A percentile compares a stretch with the other conserved stretches of the same genome.
Evolutionary conservation across 2,113 vertebrate genomes (phyloP).

Genomic region (Cyprinodon brontotheroides): DNA sequence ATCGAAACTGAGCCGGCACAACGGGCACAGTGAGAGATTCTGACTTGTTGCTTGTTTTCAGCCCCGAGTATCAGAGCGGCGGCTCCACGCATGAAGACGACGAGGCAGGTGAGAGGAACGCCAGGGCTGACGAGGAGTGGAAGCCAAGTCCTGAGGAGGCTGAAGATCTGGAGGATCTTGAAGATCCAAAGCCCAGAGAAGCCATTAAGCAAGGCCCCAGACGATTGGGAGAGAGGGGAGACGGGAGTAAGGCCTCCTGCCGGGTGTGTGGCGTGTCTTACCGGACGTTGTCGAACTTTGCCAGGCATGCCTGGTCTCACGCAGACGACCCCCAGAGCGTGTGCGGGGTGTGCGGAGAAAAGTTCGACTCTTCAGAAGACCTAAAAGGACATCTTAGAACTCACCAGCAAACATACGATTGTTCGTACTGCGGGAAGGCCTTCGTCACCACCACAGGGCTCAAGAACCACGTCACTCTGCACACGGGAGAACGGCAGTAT

Average conservation of each 20-base stretch:
- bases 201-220: neutral
- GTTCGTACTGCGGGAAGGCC: conserved; percentile 28
- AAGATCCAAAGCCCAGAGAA: neutral
- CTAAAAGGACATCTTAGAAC: conserved; percentile 18
- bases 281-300: neutral
- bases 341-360: conserved; percentile 47
- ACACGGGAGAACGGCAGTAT: conserved; percentile 20
- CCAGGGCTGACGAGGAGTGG: conserved; percentile 3
- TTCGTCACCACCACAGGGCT: conserved; percentile 28
- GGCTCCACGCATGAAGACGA: neutral
- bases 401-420: conserved; percentile 35
- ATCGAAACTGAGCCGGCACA: neutral
- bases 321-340: neutral
- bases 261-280: neutral
- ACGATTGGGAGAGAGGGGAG: neutral
- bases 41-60: neutral
- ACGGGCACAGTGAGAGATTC: neutral
- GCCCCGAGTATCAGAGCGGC: neutral
- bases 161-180: neutral
- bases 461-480: conserved; percentile 11
- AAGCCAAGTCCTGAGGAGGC: neutral
- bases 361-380: neutral
- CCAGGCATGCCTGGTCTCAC: conserved; percentile 52
- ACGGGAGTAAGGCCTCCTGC: neutral
- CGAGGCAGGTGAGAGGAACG: neutral